Conservation (phyloP, 2,888 invertebrate species). For the Hoplodrina blanda region DNA sequence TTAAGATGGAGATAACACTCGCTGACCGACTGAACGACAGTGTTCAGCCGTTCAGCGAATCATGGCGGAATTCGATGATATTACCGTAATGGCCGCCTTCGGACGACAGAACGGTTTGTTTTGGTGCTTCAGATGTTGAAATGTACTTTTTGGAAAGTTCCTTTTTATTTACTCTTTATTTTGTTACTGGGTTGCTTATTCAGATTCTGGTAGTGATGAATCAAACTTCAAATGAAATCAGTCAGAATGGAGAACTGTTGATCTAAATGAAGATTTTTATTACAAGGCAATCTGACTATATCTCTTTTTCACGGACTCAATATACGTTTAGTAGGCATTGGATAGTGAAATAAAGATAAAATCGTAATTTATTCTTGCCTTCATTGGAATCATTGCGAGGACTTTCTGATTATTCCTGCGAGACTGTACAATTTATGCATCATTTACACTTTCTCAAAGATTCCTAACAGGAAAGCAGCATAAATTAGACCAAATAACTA, state of each 20-base stretch:
- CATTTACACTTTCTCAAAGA: neutral
- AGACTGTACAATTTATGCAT: conserved; percentile 4
- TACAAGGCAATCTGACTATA: neutral
- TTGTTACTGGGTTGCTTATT: neutral
- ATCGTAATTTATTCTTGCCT: neutral
- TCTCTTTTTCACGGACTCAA: neutral
- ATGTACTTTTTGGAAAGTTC: conserved; percentile 2
- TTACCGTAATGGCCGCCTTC: conserved; percentile 12
- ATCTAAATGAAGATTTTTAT: neutral
- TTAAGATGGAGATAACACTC: conserved; percentile 64
- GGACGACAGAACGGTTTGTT: conserved; percentile 8
- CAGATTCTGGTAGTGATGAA: neutral
- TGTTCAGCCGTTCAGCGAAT: conserved; percentile 35
- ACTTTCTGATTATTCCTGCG: neutral
- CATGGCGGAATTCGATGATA: conserved; percentile 16
- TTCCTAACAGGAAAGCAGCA: neutral
- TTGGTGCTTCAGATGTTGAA: neutral
- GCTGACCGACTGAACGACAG: conserved; percentile 61
- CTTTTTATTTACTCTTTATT: neutral
- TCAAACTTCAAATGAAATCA: neutral
- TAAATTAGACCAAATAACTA: conserved; percentile 14
- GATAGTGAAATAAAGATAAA: neutral
- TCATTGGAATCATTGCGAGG: neutral
- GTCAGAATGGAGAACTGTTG: neutral
- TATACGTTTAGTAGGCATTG: neutral